Conservation (phyloP, 2,888 invertebrate genomes). For the Hylaea fasciaria region DNA sequence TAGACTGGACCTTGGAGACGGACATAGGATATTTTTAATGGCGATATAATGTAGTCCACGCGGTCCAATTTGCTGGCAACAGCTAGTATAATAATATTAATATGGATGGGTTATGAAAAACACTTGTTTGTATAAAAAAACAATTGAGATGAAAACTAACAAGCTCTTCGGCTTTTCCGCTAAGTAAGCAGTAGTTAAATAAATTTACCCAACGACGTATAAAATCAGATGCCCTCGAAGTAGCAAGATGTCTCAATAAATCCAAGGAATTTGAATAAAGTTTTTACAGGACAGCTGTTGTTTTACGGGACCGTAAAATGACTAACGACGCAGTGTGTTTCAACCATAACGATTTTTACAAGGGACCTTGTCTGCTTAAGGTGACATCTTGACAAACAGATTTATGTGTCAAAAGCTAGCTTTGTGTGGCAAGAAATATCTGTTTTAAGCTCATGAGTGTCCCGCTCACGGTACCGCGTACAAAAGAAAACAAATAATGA, state of each 20-base stretch:
- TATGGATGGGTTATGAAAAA: too few species aligned
- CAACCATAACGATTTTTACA: conserved; percentile 28
- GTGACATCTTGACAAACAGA: neutral
- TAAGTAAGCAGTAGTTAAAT: conserved; percentile 6
- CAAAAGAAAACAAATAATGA: too few species aligned
- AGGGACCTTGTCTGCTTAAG: conserved; percentile 8
- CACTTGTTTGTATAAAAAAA: neutral
- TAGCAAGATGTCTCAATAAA: conserved; percentile 42
- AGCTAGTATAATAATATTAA: too few species aligned
- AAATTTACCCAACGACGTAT: conserved; percentile 10
- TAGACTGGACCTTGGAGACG: too few species aligned
- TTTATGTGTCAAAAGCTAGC: too few species aligned
- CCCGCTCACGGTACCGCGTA: too few species aligned
- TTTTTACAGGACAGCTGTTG: conserved; percentile 54
- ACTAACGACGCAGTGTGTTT: conserved; percentile 35
- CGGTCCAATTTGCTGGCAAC: too few species aligned
- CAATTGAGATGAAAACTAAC: neutral
- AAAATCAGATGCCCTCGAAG: conserved; percentile 25
- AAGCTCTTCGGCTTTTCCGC: neutral
- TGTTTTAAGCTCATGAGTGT: too few species aligned
- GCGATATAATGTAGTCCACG: too few species aligned
- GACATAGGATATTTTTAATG: too few species aligned
- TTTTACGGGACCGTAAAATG: conserved; percentile 51
- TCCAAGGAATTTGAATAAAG: conserved; percentile 37
- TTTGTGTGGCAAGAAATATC: too few species aligned